Conservation (phyloP, 1,140 invertebrate species). For the Papilio xuthus region DNA sequence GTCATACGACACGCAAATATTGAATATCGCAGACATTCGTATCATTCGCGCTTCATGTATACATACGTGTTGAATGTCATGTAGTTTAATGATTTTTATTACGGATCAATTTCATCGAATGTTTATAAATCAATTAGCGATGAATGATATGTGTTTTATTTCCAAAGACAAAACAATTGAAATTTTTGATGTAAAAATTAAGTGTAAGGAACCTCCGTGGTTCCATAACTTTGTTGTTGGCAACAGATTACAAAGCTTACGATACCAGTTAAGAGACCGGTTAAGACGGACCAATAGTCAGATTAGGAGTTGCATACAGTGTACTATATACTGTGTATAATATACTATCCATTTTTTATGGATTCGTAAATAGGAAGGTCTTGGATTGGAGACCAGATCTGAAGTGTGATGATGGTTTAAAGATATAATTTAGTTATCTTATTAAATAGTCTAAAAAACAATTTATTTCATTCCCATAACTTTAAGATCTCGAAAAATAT, state of each 20-base stretch:
- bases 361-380: no score
- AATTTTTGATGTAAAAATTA: no score
- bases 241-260: no score
- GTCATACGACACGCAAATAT: slow-evolving; percentile 17
- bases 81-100: neutral
- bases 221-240: no score
- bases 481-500: neutral
- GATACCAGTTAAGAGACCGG: no score
- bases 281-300: neutral
- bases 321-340: neutral
- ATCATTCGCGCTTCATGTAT: slow-evolving; percentile 1
- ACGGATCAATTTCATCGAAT: neutral
- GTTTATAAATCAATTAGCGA: neutral
- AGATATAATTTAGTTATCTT: no score
- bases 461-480: no score
- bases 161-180: neutral
- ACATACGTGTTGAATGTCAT: slow-evolving; percentile 2
- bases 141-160: neutral
- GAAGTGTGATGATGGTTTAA: no score
- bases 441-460: no score
- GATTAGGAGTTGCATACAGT: neutral
- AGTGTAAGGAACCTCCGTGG: no score
- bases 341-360: neutral
- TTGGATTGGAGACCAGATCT: no score
- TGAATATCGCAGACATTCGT: slow-evolving; percentile 16